Evolutionary conservation across 2,113 vertebrate species (phyloP).

Genomic region (Chroicocephalus ridibundus): DNA sequence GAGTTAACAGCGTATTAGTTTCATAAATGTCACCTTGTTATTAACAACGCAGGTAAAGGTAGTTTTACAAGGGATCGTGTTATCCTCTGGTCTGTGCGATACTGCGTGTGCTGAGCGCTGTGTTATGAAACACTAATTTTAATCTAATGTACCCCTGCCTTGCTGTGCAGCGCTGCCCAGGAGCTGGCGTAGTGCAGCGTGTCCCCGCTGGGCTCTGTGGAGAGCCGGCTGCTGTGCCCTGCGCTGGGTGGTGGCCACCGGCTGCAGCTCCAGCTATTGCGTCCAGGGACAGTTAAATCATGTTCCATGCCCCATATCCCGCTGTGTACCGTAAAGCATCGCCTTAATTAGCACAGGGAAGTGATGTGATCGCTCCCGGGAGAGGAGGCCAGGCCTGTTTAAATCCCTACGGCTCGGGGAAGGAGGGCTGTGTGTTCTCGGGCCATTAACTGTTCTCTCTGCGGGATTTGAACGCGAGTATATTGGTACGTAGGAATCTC

Average conservation of each 20-base stretch:
- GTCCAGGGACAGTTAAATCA: neutral
- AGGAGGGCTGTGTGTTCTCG: neutral
- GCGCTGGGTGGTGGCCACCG: neutral
- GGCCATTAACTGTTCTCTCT: too few species aligned
- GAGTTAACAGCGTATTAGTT: conserved; percentile 38
- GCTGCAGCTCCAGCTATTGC: neutral
- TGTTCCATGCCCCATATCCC: fast-evolving
- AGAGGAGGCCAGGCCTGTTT: fast-evolving
- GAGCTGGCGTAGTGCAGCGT: too few species aligned
- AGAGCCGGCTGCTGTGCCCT: neutral
- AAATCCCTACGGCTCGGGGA: fast-evolving
- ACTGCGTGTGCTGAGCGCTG: neutral
- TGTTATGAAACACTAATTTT: neutral
- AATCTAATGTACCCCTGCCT: neutral
- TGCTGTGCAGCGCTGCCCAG: fast-evolving
- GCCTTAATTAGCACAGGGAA: neutral
- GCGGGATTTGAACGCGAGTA: neutral
- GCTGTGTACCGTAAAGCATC: fast-evolving
- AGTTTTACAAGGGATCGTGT: neutral
- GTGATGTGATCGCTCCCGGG: neutral
- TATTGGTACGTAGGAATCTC: neutral
- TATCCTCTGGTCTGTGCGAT: neutral
- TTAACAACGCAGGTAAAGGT: neutral
- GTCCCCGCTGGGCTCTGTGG: neutral
- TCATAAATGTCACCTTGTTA: conserved; percentile 28